A percentile compares a stretch with the other conserved stretches of the same genome.
phyloP scores from a whole-genome alignment of 2,797 vertebrate species.

The Pseudomugil tenellus region DNA sequence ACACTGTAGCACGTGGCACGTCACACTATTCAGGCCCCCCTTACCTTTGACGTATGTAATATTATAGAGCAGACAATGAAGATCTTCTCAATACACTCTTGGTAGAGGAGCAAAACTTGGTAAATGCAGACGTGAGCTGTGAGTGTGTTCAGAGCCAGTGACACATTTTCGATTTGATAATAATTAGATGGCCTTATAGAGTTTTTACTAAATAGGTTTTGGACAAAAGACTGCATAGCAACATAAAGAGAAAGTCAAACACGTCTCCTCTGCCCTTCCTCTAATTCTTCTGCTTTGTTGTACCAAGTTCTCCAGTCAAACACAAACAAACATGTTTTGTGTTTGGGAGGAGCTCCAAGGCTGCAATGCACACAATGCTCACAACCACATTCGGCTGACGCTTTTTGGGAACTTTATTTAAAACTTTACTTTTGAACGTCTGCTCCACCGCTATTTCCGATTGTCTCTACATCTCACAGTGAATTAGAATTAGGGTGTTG shows the following conservation, averaged over 20 bases:
- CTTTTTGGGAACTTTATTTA: slow-evolving; percentile 26
- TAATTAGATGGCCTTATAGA: slow-evolving; percentile 51
- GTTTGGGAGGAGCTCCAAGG: slow-evolving; percentile 38
- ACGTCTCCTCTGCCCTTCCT: slow-evolving; percentile 55
- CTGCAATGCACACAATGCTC: slow-evolving; percentile 29
- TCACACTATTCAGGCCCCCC: slow-evolving; percentile 21
- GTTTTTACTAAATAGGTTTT: slow-evolving; percentile 36
- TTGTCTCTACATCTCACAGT: slow-evolving; percentile 20
- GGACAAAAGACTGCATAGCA: slow-evolving; percentile 42
- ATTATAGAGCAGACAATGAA: slow-evolving; percentile 2
- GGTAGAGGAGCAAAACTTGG: slow-evolving; percentile 5
- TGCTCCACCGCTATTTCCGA: slow-evolving; percentile 34
- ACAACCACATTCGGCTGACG: background rate
- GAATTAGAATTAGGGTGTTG: slow-evolving; percentile 43
- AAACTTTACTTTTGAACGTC: slow-evolving; percentile 43
- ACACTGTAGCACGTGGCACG: slow-evolving; percentile 33
- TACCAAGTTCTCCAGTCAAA: slow-evolving; percentile 55
- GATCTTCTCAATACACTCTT: slow-evolving; percentile 12
- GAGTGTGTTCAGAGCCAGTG: slow-evolving; percentile 15
- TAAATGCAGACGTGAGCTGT: slow-evolving; percentile 13
- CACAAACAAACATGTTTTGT: slow-evolving; percentile 55
- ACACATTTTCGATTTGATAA: slow-evolving; percentile 52
- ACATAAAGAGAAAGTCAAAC: slow-evolving; percentile 55
- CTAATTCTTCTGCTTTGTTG: slow-evolving; percentile 63
- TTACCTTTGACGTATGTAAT: slow-evolving; percentile 30